These are phyloP conservation scores for Orchestes rusci DNA, from an alignment of 2,888 invertebrate genomes.

Conservation along the genomic window DNA sequence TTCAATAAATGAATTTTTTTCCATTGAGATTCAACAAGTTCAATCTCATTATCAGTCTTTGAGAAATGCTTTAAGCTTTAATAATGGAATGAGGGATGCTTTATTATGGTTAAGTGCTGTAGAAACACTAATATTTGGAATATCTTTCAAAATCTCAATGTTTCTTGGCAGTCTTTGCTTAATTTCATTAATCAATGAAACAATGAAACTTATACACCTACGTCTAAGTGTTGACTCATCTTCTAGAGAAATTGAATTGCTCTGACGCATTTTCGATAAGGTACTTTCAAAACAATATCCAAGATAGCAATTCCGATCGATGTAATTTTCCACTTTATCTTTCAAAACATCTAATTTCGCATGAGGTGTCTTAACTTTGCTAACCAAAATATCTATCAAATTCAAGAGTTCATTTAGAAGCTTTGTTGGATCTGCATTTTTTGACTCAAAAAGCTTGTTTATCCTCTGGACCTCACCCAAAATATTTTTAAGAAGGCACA, in stretches of 20 bases:
- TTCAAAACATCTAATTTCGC: not conserved
- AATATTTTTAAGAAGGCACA: not conserved
- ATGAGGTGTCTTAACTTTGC: conserved; percentile 11
- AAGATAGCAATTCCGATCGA: not conserved
- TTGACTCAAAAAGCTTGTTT: conserved; percentile 28
- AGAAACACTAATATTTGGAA: conserved; percentile 6
- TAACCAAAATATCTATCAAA: conserved; percentile 9
- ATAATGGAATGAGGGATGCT: conserved; percentile 2
- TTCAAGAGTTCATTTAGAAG: conserved; percentile 15
- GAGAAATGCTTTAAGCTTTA: conserved; percentile 4
- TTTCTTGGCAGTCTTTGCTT: conserved; percentile 15
- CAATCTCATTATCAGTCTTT: conserved; percentile 1
- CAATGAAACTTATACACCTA: conserved; percentile 12
- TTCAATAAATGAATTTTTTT: conserved; percentile 3
- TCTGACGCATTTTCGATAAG: not conserved
- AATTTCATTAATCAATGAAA: conserved; percentile 14
- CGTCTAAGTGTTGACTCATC: conserved; percentile 10
- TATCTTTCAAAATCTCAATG: conserved; percentile 11
- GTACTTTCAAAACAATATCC: conserved; percentile 3
- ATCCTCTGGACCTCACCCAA: conserved; percentile 1
- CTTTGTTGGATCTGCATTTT: conserved; percentile 24
- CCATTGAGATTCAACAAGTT: conserved; percentile 2
- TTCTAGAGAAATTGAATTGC: conserved; percentile 1
- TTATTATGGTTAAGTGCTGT: conserved; percentile 12
- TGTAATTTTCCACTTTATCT: not conserved